A percentile compares a stretch with the other conserved stretches of the same genome.
These are phyloP conservation scores for Elmis aenea DNA, from an alignment of 2,888 invertebrate species.

Conservation along the genomic window DNA sequence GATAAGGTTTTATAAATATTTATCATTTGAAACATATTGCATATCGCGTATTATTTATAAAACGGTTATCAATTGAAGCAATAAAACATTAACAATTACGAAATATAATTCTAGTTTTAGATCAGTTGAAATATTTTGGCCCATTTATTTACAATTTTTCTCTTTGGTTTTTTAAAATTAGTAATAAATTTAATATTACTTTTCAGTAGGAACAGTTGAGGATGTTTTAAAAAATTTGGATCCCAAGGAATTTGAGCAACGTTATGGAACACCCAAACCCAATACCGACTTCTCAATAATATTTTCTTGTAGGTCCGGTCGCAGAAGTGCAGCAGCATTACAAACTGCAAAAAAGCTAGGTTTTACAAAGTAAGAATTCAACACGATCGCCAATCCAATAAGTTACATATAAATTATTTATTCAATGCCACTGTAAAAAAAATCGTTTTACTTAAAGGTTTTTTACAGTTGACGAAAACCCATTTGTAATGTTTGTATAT, in stretches of 20 bases:
- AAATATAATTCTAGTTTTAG: too few relatives aligned
- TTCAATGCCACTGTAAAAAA: too few relatives aligned
- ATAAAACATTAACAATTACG: too few relatives aligned
- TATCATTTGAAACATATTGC: neutral
- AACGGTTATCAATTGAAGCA: neutral
- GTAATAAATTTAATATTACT: neutral
- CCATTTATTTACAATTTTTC: neutral
- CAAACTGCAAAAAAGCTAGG: slow-evolving; percentile 54
- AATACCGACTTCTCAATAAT: slow-evolving; percentile 55
- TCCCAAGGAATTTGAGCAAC: slow-evolving; percentile 52
- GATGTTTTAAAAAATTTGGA: slow-evolving; percentile 46
- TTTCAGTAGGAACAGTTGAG: slow-evolving; percentile 53
- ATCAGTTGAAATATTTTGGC: neutral
- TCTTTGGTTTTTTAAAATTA: neutral
- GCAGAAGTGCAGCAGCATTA: slow-evolving; percentile 59
- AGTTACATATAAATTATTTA: too few relatives aligned
- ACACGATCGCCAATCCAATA: too few relatives aligned
- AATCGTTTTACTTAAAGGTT: too few relatives aligned
- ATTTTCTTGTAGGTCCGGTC: slow-evolving; percentile 66
- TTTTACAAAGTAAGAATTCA: slow-evolving; percentile 58
- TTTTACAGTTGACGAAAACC: neutral
- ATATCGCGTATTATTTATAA: neutral
- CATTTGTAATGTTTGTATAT: neutral
- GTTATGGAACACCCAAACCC: slow-evolving; percentile 58
- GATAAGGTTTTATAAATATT: slow-evolving; percentile 1